These are phyloP conservation scores for Drosophila tropicalis DNA, from an alignment of 1,140 invertebrate species.

Conservation along the genomic window DNA sequence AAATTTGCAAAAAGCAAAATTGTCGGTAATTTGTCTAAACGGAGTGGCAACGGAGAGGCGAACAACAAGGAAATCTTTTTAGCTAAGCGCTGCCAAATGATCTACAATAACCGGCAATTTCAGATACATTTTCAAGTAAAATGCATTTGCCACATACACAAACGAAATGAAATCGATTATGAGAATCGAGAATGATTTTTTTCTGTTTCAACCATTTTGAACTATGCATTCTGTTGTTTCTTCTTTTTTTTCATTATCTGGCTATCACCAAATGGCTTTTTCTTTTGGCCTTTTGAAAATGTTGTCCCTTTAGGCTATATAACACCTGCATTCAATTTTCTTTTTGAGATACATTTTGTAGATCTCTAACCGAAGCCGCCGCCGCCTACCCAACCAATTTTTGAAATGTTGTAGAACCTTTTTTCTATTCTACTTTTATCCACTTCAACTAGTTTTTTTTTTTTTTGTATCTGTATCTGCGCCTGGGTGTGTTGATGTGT, in stretches of 20 bases:
- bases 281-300: neutral
- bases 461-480: slow-evolving; percentile 11
- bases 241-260: neutral
- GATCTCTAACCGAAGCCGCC: slow-evolving; percentile 10
- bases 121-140: neutral
- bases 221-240: slow-evolving; percentile 15
- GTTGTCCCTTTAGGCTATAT: slow-evolving; percentile 33
- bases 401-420: slow-evolving; percentile 11
- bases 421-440: slow-evolving; percentile 5
- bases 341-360: slow-evolving; percentile 46
- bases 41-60: slow-evolving; percentile 18
- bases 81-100: neutral
- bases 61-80: neutral
- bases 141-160: neutral
- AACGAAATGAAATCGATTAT: neutral
- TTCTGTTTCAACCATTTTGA: neutral
- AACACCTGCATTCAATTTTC: slow-evolving; percentile 43
- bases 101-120: slow-evolving; percentile 7
- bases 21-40: slow-evolving; percentile 69
- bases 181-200: neutral
- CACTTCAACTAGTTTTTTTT: slow-evolving; percentile 35
- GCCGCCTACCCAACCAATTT: slow-evolving; percentile 31
- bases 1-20: slow-evolving; percentile 39
- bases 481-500: slow-evolving; percentile 30
- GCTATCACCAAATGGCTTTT: neutral